phyloP scores from a whole-genome alignment of 2,797 vertebrate species.

The Premnoplex brunnescens region DNA sequence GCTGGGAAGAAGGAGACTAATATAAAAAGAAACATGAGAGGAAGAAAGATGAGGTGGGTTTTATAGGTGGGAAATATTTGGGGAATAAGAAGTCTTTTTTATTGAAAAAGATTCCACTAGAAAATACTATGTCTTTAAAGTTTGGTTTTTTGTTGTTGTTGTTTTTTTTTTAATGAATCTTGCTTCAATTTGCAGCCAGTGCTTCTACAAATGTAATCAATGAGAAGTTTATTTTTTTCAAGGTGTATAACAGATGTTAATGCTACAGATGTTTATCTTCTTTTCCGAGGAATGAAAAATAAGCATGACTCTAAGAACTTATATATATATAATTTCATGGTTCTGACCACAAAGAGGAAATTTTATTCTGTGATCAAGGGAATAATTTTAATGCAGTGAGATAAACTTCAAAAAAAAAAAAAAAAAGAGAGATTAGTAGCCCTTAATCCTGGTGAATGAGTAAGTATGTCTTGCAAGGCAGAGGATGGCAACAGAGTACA shows the following conservation, averaged over 20 bases:
- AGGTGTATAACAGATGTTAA: neutral
- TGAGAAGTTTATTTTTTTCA: neutral
- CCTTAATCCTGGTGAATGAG: neutral
- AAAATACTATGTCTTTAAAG: neutral
- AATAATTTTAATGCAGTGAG: neutral
- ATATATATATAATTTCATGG: neutral
- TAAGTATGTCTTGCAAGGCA: neutral
- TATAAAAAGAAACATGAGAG: neutral
- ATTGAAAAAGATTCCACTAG: neutral
- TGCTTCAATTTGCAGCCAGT: neutral
- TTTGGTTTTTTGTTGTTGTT: no score
- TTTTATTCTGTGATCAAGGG: neutral
- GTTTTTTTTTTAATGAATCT: neutral
- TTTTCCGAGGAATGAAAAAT: neutral
- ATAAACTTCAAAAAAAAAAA: neutral
- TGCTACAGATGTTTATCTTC: neutral
- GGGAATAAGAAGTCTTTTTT: neutral
- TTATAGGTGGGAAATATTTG: neutral
- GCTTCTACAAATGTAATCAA: neutral
- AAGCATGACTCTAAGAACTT: neutral
- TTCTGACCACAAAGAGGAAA: neutral
- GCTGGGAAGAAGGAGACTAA: neutral
- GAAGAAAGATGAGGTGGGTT: rapidly evolving
- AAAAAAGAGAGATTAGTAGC: neutral
- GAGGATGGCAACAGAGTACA: neutral